These are phyloP conservation scores for Chaetura pelagica DNA, from an alignment of 2,113 vertebrate species.

Conservation along the genomic window DNA sequence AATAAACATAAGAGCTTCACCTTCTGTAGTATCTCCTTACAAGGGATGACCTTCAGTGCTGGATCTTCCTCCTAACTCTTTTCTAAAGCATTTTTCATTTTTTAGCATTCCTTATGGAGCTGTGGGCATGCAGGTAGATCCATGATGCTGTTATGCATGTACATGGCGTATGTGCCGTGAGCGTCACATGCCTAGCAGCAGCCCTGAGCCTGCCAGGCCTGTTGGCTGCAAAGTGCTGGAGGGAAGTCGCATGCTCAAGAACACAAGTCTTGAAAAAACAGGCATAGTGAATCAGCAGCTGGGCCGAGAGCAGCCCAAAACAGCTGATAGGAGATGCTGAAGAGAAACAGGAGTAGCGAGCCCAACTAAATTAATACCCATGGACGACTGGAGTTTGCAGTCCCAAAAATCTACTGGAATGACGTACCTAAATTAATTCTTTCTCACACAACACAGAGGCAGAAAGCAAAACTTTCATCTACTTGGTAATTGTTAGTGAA, in stretches of 20 bases:
- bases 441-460: not conserved
- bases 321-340: not conserved
- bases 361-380: not conserved
- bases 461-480: not conserved
- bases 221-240: not conserved
- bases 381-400: not conserved
- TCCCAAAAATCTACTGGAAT: not conserved
- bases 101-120: not conserved
- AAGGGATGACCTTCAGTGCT: not conserved
- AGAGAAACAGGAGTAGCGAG: not conserved
- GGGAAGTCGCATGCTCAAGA: not conserved
- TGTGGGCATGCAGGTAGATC: not conserved
- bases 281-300: not conserved
- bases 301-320: not conserved
- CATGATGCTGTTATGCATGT: not conserved
- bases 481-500: not conserved
- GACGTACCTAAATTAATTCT: not conserved
- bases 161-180: fast-evolving
- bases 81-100: not conserved
- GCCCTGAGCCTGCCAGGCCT: not conserved
- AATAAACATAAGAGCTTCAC: not conserved
- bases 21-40: not conserved
- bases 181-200: not conserved
- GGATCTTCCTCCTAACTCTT: not conserved
- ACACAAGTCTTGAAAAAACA: not conserved